Conservation (phyloP, 2,113 vertebrate genomes). For the Protobothrops mucrosquamatus region DNA sequence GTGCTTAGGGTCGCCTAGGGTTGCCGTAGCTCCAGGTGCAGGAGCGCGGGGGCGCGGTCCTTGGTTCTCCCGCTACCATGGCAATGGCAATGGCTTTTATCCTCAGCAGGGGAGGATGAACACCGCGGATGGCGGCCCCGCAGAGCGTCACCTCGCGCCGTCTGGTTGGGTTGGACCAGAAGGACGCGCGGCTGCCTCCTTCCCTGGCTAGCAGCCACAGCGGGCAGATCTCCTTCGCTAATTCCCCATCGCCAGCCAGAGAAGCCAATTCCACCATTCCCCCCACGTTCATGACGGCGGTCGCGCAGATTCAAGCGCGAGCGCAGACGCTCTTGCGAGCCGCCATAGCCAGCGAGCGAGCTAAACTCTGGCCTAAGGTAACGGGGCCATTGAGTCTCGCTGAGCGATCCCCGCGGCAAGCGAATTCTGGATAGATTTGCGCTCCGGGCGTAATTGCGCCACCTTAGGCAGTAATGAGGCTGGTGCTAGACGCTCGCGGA, state of each 20-base stretch:
- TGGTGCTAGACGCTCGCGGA: neutral
- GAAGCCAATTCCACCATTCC: neutral
- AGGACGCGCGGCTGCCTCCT: neutral
- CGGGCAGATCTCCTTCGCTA: fast-evolving
- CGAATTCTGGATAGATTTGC: neutral
- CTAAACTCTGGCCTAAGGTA: conserved; percentile 16
- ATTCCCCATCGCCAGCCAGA: fast-evolving
- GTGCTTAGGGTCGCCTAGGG: neutral
- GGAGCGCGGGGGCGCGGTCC: neutral
- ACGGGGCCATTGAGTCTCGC: fast-evolving
- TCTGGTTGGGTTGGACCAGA: fast-evolving
- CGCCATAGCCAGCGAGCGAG: neutral
- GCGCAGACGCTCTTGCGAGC: neutral
- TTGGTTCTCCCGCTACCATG: fast-evolving
- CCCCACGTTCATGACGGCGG: fast-evolving
- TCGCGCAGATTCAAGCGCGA: fast-evolving
- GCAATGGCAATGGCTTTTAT: neutral
- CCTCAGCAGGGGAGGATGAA: neutral
- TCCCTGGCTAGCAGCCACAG: neutral
- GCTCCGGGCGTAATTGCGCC: neutral
- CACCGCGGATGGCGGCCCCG: too few species aligned
- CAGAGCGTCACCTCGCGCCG: too few species aligned
- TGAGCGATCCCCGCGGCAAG: neutral
- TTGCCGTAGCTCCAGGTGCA: neutral
- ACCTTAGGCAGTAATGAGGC: neutral